Base-by-base conservation (phyloP, 2,888 invertebrate genomes). In the Calameuta idolon region DNA sequence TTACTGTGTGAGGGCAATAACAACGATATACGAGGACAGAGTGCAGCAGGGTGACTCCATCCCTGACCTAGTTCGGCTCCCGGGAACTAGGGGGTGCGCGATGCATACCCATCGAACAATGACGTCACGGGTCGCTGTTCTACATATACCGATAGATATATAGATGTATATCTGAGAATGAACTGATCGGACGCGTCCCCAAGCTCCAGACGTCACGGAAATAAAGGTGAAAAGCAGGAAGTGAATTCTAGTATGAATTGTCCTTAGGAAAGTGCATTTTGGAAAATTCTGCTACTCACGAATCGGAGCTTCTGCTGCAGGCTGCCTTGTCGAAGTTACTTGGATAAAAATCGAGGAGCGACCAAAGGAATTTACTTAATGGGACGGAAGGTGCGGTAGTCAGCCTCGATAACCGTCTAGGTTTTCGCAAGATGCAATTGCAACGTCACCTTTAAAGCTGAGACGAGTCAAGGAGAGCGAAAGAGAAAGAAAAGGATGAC, bases 21-120 rank as follows among this genome's bases (percentile, higher is more conserved):
- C 71, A 71, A 71, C 71, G 71, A 71, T 71, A 71, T 71, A 30
- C 71, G 74, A 74, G 37, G 34, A 31, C 74, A 34, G 35, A 34
- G 35, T 34, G 35, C 74, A 74, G 37, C 34, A 35, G 74, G 74
- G 33, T 74, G 34, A 34, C 74, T 76, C 81, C 79, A 75, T 84
- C 80, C 84, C 80, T 84, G 84, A 84, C 85, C 85, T 74, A 84
- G 76, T 55, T 55, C 23, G 55, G 9, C 55, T 85, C 85, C 77
- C 81, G 76, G 78, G 79, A 40, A 79, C 80, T 77, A 81, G 76
- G 79, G 77, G 77, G 81, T 81, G 80, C 73, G 37, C 77, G 71
- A 77, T 78, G 80, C 79, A 77, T 35, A 30, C 35, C 79, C 81
- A 84, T 84, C 81, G 82, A 82, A 85, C 79, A 75, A 76, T 81